Evolutionary conservation across 2,113 vertebrate genomes (phyloP).

Genomic region (Callipepla squamata): DNA sequence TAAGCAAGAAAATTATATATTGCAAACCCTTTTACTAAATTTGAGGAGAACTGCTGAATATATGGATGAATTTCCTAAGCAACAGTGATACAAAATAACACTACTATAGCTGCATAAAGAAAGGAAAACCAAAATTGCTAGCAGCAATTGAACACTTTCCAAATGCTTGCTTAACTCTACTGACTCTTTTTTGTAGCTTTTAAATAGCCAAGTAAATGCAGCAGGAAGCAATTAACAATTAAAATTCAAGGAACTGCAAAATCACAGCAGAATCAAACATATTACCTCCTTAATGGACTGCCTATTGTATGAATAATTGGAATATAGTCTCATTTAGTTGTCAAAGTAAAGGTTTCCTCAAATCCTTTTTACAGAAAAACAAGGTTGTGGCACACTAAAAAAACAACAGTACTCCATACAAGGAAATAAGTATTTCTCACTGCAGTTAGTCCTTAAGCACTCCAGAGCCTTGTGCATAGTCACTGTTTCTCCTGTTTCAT

Average conservation of each 20-base stretch:
- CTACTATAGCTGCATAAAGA: background rate
- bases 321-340: background rate
- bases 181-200: background rate
- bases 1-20: background rate
- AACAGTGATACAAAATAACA: background rate
- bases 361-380: background rate
- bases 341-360: background rate
- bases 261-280: background rate
- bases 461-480: background rate
- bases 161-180: background rate
- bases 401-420: background rate
- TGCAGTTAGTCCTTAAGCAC: background rate
- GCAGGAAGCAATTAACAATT: background rate
- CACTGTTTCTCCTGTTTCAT: background rate
- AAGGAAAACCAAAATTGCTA: background rate
- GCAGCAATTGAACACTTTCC: background rate
- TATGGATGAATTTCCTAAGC: background rate
- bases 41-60: background rate
- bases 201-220: background rate
- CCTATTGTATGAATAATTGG: background rate
- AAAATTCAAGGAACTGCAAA: background rate
- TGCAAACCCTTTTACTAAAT: background rate
- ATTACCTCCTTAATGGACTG: background rate
- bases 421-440: background rate
- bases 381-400: background rate